phyloP scores from a whole-genome alignment of 2,797 vertebrate species.

The Fistularia commersonii region DNA sequence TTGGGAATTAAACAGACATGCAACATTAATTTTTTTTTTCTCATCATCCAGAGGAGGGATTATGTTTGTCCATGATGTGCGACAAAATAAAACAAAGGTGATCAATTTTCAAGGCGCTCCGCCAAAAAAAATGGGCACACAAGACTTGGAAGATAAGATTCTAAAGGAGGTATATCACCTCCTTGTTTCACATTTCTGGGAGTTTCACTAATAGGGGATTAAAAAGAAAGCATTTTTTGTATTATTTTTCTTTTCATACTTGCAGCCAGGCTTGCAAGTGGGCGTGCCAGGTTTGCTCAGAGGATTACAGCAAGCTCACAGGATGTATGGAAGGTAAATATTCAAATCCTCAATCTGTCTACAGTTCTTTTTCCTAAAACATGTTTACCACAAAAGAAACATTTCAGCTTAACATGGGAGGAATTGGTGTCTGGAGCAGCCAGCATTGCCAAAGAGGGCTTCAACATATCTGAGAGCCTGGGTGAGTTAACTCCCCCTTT shows the following conservation, averaged over 20 bases:
- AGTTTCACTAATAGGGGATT: background rate
- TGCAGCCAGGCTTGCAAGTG: slow-evolving; percentile 83
- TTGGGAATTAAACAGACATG: background rate
- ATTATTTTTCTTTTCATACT: background rate
- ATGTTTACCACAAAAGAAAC: background rate
- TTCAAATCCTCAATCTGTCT: too few relatives aligned
- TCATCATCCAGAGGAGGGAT: slow-evolving; percentile 81
- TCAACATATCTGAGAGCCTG: slow-evolving; percentile 83
- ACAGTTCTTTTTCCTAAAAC: background rate
- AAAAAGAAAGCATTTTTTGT: background rate
- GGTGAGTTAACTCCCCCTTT: slow-evolving; percentile 63
- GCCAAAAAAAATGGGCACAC: slow-evolving; percentile 66
- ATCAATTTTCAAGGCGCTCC: slow-evolving; percentile 85
- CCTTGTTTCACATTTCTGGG: too few relatives aligned
- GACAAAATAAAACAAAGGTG: slow-evolving; percentile 77
- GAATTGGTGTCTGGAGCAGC: slow-evolving; percentile 76
- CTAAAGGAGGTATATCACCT: too few relatives aligned
- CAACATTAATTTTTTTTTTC: background rate
- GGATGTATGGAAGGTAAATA: slow-evolving; percentile 83
- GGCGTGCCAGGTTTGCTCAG: slow-evolving; percentile 86
- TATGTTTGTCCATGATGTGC: slow-evolving; percentile 85
- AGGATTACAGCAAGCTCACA: slow-evolving; percentile 81
- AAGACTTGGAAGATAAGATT: too few relatives aligned
- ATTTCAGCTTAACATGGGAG: slow-evolving; percentile 78
- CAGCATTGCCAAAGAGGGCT: slow-evolving; percentile 78